Evolutionary conservation across 2,113 vertebrate genomes (phyloP), one percentile per base, ranked within the genome.

Genomic region (Octodon degus): DNA sequence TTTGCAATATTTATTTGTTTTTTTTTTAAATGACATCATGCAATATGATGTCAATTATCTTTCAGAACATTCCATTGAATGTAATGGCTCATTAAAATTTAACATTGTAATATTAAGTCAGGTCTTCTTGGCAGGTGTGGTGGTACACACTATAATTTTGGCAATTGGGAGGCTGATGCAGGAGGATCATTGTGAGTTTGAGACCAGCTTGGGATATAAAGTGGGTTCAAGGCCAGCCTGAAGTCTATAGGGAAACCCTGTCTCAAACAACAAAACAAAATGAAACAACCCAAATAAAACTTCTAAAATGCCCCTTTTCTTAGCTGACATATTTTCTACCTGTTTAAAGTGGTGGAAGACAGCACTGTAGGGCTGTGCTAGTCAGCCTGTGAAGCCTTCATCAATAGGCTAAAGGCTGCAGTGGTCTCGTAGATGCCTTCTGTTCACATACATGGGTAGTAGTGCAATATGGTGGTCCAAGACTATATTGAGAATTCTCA

Each of bases 1-100:
- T 30, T 96, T 91, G 74, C 25, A 68, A 22, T 87, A 74, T 96
- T 96, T 96, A 93, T 95, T 92, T 89, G 76, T 67, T 80, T 88
- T 70, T 40, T 22, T 1, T 72, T 37, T 20, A 30, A 74, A 93
- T 93, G 34, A 77, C n/a, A 30, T 86, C 74, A 25, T 91, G 24
- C 27, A 34, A 32, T 27, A 10, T 63, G 32, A 58, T 80, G 5
- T 93, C 11, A 70, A 84, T 83, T 47, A 84, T 72, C 10, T 25
- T 40, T 53, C 50, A 83, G 70, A 34, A 70, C n/a, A 94, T 86
- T 83, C 30, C 20, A 34, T n/a, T 63, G 60, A 90, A 95, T 90
- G 5, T 82, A 87, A 82, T 88, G 62, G 40, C 62, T 95, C 47
- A 80, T 90, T 47, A 62, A 79, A 62, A 60, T 89, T 84, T 93